A percentile compares a stretch with the other conserved stretches of the same genome.
phyloP scores from a whole-genome alignment of 2,888 invertebrate species.

The Siphlonurus alternatus region DNA sequence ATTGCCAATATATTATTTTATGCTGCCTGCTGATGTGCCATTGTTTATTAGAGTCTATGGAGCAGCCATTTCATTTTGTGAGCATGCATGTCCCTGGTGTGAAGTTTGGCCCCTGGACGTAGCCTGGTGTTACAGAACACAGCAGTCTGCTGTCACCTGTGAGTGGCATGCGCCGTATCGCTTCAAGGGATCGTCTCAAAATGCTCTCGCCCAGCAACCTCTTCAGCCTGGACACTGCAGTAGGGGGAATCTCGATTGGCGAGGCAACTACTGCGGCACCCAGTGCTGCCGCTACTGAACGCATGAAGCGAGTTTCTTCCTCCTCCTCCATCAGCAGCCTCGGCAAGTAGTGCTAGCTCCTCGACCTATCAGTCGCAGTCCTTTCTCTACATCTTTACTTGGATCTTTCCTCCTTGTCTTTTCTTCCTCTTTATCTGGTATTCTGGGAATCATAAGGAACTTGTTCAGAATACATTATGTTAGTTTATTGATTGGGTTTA shows the following conservation, averaged over 20 bases:
- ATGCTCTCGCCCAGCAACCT: slow-evolving; percentile 23
- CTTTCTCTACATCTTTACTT: not conserved
- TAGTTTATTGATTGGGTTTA: no score
- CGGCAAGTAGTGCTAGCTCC: slow-evolving; percentile 23
- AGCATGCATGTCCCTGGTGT: no score
- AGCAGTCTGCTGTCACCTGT: slow-evolving; percentile 10
- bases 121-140: not conserved
- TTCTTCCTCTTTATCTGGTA: slow-evolving; percentile 18
- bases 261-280: slow-evolving; percentile 5
- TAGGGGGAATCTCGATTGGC: slow-evolving; percentile 21
- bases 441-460: slow-evolving; percentile 29
- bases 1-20: no score
- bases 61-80: no score
- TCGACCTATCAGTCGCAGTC: not conserved
- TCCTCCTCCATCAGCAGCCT: slow-evolving; percentile 50
- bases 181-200: slow-evolving; percentile 29
- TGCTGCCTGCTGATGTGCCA: no score
- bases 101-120: not conserved
- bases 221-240: slow-evolving; percentile 19
- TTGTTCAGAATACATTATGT: slow-evolving; percentile 27
- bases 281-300: slow-evolving; percentile 13
- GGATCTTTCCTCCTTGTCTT: slow-evolving; percentile 10
- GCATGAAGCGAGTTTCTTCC: slow-evolving; percentile 42
- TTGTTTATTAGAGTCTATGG: no score
- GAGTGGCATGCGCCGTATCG: slow-evolving; percentile 19